Evolutionary conservation across 1,140 invertebrate genomes (phyloP).

Genomic region (Leptopilina boulardi): DNA sequence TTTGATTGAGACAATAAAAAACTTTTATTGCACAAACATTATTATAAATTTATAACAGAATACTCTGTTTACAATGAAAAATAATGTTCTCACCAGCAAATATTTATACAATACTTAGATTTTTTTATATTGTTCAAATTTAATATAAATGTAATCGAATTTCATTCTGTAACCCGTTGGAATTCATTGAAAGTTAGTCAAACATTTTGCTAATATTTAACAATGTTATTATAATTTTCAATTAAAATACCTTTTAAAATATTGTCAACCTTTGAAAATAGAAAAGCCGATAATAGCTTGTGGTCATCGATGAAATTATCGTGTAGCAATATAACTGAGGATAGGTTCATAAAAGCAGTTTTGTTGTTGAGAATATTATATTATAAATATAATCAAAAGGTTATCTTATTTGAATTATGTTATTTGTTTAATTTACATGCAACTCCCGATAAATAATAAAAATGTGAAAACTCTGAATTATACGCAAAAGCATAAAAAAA

Average conservation of each 20-base stretch:
- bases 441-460: background rate
- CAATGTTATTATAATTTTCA: slow-evolving; percentile 1
- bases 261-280: background rate
- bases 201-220: background rate
- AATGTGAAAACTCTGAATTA: background rate
- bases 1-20: too few species aligned
- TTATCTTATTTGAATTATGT: background rate
- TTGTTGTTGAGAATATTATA: background rate
- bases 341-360: slow-evolving; percentile 7
- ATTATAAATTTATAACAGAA: too few species aligned
- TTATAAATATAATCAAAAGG: background rate
- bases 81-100: too few species aligned
- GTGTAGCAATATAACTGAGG: background rate
- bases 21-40: too few species aligned
- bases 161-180: too few species aligned
- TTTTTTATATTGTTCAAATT: too few species aligned
- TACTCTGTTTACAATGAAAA: too few species aligned
- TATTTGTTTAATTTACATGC: background rate
- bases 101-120: too few species aligned
- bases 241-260: background rate
- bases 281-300: background rate
- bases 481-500: background rate
- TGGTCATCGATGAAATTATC: slow-evolving; percentile 13
- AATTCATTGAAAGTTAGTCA: too few species aligned
- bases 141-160: too few species aligned